Base-by-base conservation (phyloP, 1,140 invertebrate genomes). In the Hypsibius dujardini region DNA sequence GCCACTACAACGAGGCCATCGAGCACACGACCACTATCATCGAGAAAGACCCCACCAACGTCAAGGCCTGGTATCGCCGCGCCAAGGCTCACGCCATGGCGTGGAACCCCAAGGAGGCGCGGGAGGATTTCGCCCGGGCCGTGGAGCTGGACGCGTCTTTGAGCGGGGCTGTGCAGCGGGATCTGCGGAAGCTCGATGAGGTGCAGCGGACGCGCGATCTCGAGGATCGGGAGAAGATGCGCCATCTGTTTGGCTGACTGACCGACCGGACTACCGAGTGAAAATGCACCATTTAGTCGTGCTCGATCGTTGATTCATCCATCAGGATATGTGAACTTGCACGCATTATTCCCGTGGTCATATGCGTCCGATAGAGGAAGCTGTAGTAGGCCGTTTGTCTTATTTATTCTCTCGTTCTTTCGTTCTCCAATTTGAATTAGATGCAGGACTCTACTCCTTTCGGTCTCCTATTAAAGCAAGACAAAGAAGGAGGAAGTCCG, bases 1-100 rank as follows among this genome's bases (percentile, higher is more conserved):
- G 86, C 73, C 90, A 97, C 71, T 96, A 86, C 81, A 96, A 97
- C 82, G 80, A 84, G 46, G 92, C 90, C 2, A 95, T 96, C 75
- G 88, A 94, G 79, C 90, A 95, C 77, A 91, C 90, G 74, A 87
- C 85, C 62, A 87, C 89, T 74, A 89, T 95, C 46, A 79, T 97
- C 45, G 84, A 90, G 76, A 84, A 83, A 78, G 87, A 92, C 75
- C 85, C 86, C 91, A 89, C 89, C 76, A 96, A 95, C 81, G 86
- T 92, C 2, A 97, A 97, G 83, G 91, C 90, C 1, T 81, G 93
- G 46, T 97, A 86, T 79, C 83, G 92, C 74, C 80, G 93, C 78
- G 94, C 85, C 0, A 93, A 92, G 81, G 93, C 91, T 15, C 87
- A 96, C 77, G 82, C 88, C 47, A 87, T 86, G 14, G 89, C 87